A percentile compares a stretch with the other conserved stretches of the same genome.
phyloP scores from a whole-genome alignment of 30 jellyfish, hydroid and myxozoan species.

The Turritopsis rubra region DNA sequence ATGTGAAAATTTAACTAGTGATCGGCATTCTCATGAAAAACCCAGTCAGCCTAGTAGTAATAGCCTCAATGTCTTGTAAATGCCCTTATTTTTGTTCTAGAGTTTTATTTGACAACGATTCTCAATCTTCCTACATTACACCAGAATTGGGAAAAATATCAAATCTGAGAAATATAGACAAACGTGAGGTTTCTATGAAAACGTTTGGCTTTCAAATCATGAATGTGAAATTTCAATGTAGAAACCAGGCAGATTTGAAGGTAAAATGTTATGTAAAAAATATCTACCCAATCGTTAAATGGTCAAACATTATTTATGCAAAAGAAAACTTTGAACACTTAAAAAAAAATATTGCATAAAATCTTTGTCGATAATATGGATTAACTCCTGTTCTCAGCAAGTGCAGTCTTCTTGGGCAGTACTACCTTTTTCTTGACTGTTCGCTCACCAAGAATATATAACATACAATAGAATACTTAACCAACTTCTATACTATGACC shows the following conservation, averaged over 20 bases:
- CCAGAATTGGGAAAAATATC: constrained; percentile 13
- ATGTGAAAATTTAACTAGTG: constrained; percentile 6
- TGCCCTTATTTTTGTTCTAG: too few relatives aligned
- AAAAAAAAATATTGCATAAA: too few relatives aligned
- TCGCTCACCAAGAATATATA: too few relatives aligned
- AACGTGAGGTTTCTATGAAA: background rate
- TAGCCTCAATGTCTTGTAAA: background rate
- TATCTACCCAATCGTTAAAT: constrained; percentile 1
- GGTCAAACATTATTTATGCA: constrained; percentile 11
- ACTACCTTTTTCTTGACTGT: too few relatives aligned
- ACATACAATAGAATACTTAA: too few relatives aligned
- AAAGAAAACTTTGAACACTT: background rate
- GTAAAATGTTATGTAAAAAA: constrained; percentile 1
- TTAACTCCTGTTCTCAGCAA: too few relatives aligned
- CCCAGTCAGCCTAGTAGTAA: constrained; percentile 9
- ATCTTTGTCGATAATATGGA: too few relatives aligned
- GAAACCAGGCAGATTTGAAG: background rate
- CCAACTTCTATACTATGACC: too few relatives aligned
- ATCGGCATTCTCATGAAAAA: background rate
- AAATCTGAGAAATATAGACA: background rate
- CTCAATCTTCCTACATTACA: constrained; percentile 37
- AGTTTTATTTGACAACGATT: constrained; percentile 41
- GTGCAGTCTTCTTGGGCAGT: too few relatives aligned
- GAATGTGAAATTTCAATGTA: constrained; percentile 1
- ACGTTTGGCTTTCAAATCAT: background rate